Evolutionary conservation across 2,888 invertebrate genomes (phyloP).

Genomic region (Watsonalla cultraria): DNA sequence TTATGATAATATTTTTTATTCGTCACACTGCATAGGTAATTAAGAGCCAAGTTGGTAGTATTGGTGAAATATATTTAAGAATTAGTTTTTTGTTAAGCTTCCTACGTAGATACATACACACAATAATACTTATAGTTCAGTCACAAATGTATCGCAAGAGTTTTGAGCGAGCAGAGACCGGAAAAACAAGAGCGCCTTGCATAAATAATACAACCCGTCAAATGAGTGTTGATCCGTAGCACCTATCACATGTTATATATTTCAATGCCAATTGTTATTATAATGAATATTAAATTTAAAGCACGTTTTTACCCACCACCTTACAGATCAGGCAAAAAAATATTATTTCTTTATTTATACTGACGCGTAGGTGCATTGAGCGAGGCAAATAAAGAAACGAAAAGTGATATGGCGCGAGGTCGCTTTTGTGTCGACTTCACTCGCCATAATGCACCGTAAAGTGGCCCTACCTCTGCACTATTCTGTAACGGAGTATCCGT

Average conservation of each 20-base stretch:
- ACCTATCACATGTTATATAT: neutral
- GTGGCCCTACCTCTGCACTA: slow-evolving; percentile 18
- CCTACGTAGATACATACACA: too few relatives aligned
- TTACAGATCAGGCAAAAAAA: slow-evolving; percentile 18
- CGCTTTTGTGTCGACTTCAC: slow-evolving; percentile 43
- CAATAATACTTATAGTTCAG: neutral
- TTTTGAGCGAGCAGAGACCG: neutral
- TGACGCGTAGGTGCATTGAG: slow-evolving; percentile 36
- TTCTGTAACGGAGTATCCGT: neutral
- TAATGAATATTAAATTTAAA: neutral
- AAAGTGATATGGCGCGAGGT: slow-evolving; percentile 48
- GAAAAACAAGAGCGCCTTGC: neutral
- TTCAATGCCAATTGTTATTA: neutral
- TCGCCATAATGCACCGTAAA: slow-evolving; percentile 17
- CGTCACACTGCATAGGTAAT: too few relatives aligned
- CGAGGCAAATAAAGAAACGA: slow-evolving; percentile 45
- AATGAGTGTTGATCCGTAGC: neutral
- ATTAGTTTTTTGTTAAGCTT: too few relatives aligned
- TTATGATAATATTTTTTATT: too few relatives aligned
- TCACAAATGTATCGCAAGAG: neutral
- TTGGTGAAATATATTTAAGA: too few relatives aligned
- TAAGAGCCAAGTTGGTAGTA: too few relatives aligned
- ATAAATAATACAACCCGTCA: neutral
- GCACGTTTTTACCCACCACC: neutral
- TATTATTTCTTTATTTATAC: slow-evolving; percentile 32